Evolutionary conservation across 2,888 invertebrate species (phyloP).

Genomic region (Leucophenga montana): DNA sequence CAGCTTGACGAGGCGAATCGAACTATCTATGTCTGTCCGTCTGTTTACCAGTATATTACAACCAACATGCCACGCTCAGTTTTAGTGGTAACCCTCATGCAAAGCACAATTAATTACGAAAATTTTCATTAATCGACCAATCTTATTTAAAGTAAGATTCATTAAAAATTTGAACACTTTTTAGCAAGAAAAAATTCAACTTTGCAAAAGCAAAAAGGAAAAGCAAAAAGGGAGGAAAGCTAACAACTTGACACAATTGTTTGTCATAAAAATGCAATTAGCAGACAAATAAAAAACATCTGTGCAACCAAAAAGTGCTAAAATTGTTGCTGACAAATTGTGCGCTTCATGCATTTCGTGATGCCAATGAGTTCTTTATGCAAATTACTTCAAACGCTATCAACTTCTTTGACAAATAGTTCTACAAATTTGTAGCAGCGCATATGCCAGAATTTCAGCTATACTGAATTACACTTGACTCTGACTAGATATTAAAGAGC

Average conservation of each 20-base stretch:
- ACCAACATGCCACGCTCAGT: no score
- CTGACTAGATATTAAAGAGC: neutral
- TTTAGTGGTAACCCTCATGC: no score
- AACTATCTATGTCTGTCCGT: no score
- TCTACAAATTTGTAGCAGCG: slow-evolving; percentile 39
- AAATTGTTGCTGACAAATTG: slow-evolving; percentile 48
- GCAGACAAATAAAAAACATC: slow-evolving; percentile 58
- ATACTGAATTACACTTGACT: slow-evolving; percentile 38
- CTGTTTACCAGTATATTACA: no score
- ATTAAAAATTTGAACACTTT: no score
- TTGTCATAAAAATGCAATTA: slow-evolving; percentile 62
- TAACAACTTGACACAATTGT: neutral
- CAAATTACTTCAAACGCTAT: slow-evolving; percentile 49
- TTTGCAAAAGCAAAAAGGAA: no score
- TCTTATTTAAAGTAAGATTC: no score
- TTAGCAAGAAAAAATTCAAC: no score
- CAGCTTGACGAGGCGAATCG: no score
- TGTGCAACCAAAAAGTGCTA: slow-evolving; percentile 39
- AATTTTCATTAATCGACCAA: no score
- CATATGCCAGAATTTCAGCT: slow-evolving; percentile 56
- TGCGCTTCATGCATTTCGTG: slow-evolving; percentile 46
- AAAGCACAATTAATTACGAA: no score
- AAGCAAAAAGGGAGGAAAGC: no score
- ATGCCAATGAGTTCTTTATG: slow-evolving; percentile 49
- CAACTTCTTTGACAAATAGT: slow-evolving; percentile 49